Percentiles rank a stretch among this genome's conserved stretches.
These are phyloP conservation scores for Drosophila colorata DNA, from an alignment of 2,888 invertebrate genomes.

Conservation along the genomic window DNA sequence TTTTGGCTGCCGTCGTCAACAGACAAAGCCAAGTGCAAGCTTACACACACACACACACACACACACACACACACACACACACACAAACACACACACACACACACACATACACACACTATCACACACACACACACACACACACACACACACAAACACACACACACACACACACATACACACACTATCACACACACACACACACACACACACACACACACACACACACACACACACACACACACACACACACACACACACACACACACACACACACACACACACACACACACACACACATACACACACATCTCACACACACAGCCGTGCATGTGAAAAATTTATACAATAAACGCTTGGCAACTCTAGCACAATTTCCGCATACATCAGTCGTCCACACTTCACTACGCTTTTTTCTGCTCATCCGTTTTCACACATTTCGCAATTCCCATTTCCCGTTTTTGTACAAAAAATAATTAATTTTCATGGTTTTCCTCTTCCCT, in stretches of 20 bases:
- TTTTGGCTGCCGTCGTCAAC: constrained; percentile 49
- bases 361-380: constrained; percentile 61
- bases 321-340: constrained; percentile 42
- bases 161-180: constrained; percentile 1
- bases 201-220: constrained; percentile 2
- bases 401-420: constrained; percentile 41
- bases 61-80: constrained; percentile 2
- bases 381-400: constrained; percentile 67
- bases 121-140: constrained; percentile 7
- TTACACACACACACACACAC: constrained; percentile 1
- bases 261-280: constrained; percentile 1
- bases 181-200: constrained; percentile 6
- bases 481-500: constrained; percentile 51
- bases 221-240: constrained; percentile 6
- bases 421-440: constrained; percentile 50
- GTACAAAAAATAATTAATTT: constrained; percentile 77
- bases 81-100: constrained; percentile 9
- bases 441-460: constrained; percentile 24
- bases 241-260: constrained; percentile 8
- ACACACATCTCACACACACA: constrained; percentile 10
- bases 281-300: neutral
- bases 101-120: too few relatives aligned
- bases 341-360: constrained; percentile 60
- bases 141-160: constrained; percentile 2
- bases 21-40: constrained; percentile 38